Base-by-base conservation (phyloP, 2,888 invertebrate species). In the Acanthosepion pharaonis region DNA sequence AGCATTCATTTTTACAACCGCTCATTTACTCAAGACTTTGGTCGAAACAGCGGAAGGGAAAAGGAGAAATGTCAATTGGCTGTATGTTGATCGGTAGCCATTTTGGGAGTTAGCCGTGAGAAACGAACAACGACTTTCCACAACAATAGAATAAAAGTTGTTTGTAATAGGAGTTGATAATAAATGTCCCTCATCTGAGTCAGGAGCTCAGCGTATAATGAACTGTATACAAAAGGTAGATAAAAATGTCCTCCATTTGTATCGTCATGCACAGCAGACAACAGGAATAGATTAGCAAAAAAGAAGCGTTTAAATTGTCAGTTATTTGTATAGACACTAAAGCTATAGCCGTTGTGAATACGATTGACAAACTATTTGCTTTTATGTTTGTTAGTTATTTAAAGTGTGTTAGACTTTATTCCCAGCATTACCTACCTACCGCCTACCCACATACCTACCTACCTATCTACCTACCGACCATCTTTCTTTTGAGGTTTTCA, bases 61-160 rank as follows among this genome's bases (percentile, higher is more conserved):
- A 78, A 78, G 28, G 8, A 78, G 78, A 78, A 78, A 78, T n/a
- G 28, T 78, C 28, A 78, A 18, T 78, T 18, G 18, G n/a, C 33
- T 9, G n/a, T 9, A 78, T 78, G 78, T 4, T 23, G 5, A 6
- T 59, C 5, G 23, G 59, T 33, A 4, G 78, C n/a, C 78, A 78
- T 78, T 78, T 78, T 78, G 3, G 78, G 78, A n/a, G n/a, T n/a
- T 15, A 78, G 8, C 78, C n/a, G 78, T n/a, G 78, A 78, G 78
- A 78, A 78, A 78, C 33, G 33, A 15, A 8, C 78, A 78, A 78
- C 78, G 78, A 78, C 78, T n/a, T 78, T 78, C 78, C n/a, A n/a
- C n/a, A 33, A 78, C n/a, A 78, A 78, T 78, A 78, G 78, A 78
- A 78, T 78, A 78, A 78, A 78, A 78, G n/a, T n/a, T 78, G n/a